phyloP scores from a whole-genome alignment of 64 coral and sea anemone species.

The Cladopsammia gracilis region DNA sequence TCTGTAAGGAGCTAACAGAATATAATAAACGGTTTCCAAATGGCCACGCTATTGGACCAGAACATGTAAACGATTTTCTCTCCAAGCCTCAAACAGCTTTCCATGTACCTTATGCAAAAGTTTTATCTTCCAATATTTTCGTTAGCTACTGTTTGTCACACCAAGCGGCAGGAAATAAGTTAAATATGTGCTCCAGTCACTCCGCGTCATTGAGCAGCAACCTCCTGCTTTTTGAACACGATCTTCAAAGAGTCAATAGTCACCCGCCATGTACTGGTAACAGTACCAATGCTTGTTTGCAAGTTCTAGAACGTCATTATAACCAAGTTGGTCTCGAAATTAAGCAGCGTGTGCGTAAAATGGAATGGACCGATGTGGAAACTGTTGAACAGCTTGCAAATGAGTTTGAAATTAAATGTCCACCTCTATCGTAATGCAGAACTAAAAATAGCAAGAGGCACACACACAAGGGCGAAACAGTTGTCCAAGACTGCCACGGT shows the following conservation, averaged over 20 bases:
- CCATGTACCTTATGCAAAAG: background rate
- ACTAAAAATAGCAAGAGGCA: too few species aligned
- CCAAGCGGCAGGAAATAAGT: conserved; percentile 1
- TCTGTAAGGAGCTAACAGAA: conserved; percentile 4
- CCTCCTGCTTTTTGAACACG: conserved; percentile 54
- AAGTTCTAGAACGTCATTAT: conserved; percentile 34
- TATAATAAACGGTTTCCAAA: conserved; percentile 40
- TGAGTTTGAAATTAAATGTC: conserved; percentile 1
- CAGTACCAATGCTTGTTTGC: conserved; percentile 8
- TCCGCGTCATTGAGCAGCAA: background rate
- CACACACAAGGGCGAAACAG: too few species aligned
- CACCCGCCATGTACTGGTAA: conserved; percentile 1
- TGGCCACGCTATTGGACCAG: conserved; percentile 15
- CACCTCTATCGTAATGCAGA: too few species aligned
- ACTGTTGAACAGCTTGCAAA: conserved; percentile 13
- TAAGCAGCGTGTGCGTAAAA: background rate
- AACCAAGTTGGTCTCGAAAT: conserved; percentile 42
- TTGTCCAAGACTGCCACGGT: too few species aligned
- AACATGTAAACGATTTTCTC: conserved; percentile 7
- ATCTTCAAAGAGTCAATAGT: conserved; percentile 23
- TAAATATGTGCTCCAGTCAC: conserved; percentile 1
- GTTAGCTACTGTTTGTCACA: conserved; percentile 46
- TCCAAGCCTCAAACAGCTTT: conserved; percentile 57
- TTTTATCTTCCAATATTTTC: background rate
- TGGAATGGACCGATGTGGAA: conserved; percentile 29